A percentile compares a stretch with the other conserved stretches of the same genome.
These are phyloP conservation scores for Panurus biarmicus DNA, from an alignment of 2,113 vertebrate species.

Conservation along the genomic window DNA sequence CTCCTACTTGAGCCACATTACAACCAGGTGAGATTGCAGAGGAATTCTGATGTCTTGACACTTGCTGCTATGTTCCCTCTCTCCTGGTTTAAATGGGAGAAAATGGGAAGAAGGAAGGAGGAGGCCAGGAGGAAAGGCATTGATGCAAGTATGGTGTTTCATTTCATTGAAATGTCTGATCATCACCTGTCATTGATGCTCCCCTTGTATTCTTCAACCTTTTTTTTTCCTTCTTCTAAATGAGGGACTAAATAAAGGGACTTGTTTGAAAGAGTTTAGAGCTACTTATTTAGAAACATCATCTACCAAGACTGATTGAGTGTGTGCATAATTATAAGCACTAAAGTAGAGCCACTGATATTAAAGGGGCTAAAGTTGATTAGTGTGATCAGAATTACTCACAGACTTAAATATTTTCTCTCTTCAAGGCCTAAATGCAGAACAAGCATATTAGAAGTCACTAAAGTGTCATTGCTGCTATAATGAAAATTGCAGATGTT, in stretches of 20 bases:
- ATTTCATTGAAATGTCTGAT: background rate
- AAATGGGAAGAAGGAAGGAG: background rate
- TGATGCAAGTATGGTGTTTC: rapidly evolving
- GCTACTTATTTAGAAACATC: background rate
- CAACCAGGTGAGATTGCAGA: background rate
- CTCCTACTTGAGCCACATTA: background rate
- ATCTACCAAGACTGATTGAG: background rate
- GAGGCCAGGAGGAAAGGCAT: background rate
- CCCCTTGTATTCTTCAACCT: background rate
- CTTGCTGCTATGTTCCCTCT: background rate
- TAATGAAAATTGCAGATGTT: background rate
- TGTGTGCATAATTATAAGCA: background rate
- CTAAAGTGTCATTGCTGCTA: background rate
- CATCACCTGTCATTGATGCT: background rate
- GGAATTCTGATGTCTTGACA: background rate
- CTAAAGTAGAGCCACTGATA: background rate
- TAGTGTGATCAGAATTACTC: background rate
- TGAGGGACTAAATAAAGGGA: background rate
- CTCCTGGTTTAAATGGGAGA: background rate
- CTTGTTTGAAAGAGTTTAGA: background rate
- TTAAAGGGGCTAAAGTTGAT: background rate
- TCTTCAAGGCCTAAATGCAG: background rate
- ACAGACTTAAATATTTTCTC: background rate
- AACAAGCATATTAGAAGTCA: background rate
- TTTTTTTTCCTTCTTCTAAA: background rate